Evolutionary conservation across 2,113 vertebrate species (phyloP), one percentile per base, ranked within the genome.

Genomic region (Microcebus ravelobensis): DNA sequence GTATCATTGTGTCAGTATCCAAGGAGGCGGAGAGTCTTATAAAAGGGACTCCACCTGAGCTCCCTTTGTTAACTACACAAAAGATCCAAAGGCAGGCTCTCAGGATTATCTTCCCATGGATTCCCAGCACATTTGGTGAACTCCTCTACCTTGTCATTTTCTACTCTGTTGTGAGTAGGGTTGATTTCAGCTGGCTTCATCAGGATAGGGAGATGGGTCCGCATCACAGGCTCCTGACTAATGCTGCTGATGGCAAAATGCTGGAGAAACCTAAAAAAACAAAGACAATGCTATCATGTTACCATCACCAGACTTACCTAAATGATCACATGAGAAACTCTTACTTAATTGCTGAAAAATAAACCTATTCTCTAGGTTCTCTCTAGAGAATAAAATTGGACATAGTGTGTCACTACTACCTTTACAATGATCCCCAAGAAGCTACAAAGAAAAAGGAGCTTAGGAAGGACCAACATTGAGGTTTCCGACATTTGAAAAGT

Each of bases 181-280:
- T 87, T 97, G 59, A 97, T 48, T 90, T 99, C 98, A 68, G 98
- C 80, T 65, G 99, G 98, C 73, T 99, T 98, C 84, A 99, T 98
- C 34, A 99, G 96, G 36, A 98, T 76, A 42, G 99, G 99, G 95
- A 99, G 98, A 98, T 99, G 99, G 70, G 98, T 97, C 27, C 98
- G 99, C 94, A 99, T 98, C 39, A 99, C 98, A 2, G 99, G 99
- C 95, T 99, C 99, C 18, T 88, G 98, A 80, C 99, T 98, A 95
- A 99, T 97, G 6, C 99, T 99, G 98, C 99, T 98, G 82, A 99
- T 70, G 2, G 99, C 97, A 86, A 99, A 99, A 97, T 99, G 99
- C 85, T 98, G 99, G 86, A 99, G 96, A 98, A 99, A 99, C 98
- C 99, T 99, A 48, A 59, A 70, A 96, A 96, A 97, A 97, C 74